Base-by-base conservation (phyloP, 2,888 invertebrate species). In the Nysson spinosus region DNA sequence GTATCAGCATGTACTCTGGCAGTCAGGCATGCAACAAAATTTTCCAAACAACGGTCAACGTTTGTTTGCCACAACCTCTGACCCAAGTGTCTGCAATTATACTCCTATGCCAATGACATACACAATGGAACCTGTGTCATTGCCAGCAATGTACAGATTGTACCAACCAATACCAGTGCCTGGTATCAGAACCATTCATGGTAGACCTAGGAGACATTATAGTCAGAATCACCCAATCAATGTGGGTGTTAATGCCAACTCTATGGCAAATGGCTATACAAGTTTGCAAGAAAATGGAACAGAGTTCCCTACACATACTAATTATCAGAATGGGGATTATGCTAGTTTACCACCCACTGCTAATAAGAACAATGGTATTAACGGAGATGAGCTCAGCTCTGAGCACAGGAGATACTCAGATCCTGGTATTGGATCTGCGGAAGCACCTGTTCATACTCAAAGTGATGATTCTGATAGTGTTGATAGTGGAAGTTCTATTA, bases 331-430 rank as follows among this genome's bases (percentile, higher is more conserved):
- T 28, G 89, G 87, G 32, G 89, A 90, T 67, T 90, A 89, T 66
- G 90, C 93, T 40, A 94, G 94, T 83, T 85, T 94, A 63, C 94
- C 94, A 19, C 92, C 94, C 0, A 91, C 91, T 56, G 92, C 92
- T 40, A 91, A 92, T 4, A 89, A 89, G 4, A 89, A 88, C 83
- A 90, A 89, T 44, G 81, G 87, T 0, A 51, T 69, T 67, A 87
- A 88, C 70, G 81, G 85, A 4, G 88, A 89, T 61, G 91, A 91
- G 65, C 79, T 87, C 32, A 90, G 89, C 72, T 88, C 87, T 0
- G 89, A 89, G 64, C 90, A 90, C 72, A 88, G 93, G 58, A 88
- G 93, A 75, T 93, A 89, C 72, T 93, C 93, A 60, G 93, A 93
- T 83, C 93, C 93, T 3, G 93, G 93, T 66, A 85, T 93, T 9